Evolutionary conservation across 2,888 invertebrate genomes (phyloP).

Genomic region (Keiferia lycopersicella): DNA sequence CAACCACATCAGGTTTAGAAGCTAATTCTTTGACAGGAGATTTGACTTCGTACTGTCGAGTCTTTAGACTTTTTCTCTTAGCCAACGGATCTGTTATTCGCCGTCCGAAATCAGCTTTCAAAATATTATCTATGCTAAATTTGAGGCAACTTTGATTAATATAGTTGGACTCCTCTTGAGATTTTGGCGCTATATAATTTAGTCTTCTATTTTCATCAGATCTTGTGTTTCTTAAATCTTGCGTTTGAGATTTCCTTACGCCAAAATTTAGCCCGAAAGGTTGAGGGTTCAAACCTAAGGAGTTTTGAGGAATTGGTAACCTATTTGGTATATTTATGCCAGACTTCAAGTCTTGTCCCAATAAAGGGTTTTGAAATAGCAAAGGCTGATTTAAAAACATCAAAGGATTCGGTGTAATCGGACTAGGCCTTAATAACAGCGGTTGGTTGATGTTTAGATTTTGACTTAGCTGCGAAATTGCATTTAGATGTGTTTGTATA

Average conservation of each 20-base stretch:
- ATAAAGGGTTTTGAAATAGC: conserved; percentile 67
- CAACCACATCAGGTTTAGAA: conserved; percentile 50
- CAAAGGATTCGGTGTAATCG: conserved; percentile 74
- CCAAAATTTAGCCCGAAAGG: conserved; percentile 65
- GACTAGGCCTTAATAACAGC: conserved; percentile 68
- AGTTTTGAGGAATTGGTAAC: conserved; percentile 59
- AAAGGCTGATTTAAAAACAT: conserved; percentile 76
- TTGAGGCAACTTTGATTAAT: conserved; percentile 84
- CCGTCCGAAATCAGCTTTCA: conserved; percentile 92
- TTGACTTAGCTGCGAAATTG: conserved; percentile 84
- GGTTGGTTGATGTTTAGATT: conserved; percentile 72
- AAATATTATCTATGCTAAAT: conserved; percentile 93
- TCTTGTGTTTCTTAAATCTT: conserved; percentile 50
- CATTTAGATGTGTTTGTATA: conserved; percentile 85
- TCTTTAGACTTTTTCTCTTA: conserved; percentile 77
- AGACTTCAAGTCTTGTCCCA: conserved; percentile 66
- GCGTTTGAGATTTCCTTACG: conserved; percentile 48
- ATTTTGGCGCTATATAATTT: conserved; percentile 58
- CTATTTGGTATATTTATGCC: conserved; percentile 52
- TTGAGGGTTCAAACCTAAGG: conserved; percentile 52
- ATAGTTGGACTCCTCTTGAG: conserved; percentile 66
- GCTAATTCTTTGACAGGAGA: conserved; percentile 59
- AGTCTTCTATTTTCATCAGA: conserved; percentile 63
- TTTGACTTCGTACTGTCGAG: conserved; percentile 54
- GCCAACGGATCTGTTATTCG: conserved; percentile 85